Percentiles rank a stretch among this genome's conserved stretches.
phyloP scores from a whole-genome alignment of 2,888 invertebrate species.

The Bombylius major region DNA sequence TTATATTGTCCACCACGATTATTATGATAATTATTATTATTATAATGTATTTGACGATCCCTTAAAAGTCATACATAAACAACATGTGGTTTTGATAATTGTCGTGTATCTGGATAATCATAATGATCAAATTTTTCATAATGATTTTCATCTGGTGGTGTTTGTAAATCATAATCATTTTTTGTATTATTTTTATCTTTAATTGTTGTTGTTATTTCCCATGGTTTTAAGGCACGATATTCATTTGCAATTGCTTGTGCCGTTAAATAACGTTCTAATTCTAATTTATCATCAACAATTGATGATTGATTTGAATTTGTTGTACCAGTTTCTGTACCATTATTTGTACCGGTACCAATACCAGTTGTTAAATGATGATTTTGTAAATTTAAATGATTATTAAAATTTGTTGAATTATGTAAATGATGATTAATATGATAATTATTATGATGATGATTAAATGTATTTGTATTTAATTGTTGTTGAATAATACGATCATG shows the following conservation, averaged over 20 bases:
- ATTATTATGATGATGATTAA: slow-evolving; percentile 14
- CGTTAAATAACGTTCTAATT: slow-evolving; percentile 35
- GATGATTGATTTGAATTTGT: no score
- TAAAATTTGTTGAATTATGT: slow-evolving; percentile 20
- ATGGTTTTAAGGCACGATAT: slow-evolving; percentile 34
- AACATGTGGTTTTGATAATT: slow-evolving; percentile 38
- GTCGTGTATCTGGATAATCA: slow-evolving; percentile 37
- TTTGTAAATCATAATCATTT: slow-evolving; percentile 21
- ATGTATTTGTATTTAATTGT: slow-evolving; percentile 23
- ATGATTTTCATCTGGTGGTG: slow-evolving; percentile 34
- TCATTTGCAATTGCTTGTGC: slow-evolving; percentile 37
- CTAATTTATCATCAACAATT: slow-evolving; percentile 30
- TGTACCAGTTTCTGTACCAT: no score
- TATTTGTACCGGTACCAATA: not conserved
- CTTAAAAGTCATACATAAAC: slow-evolving; percentile 42
- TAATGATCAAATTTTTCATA: slow-evolving; percentile 38
- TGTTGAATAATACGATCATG: slow-evolving; percentile 36
- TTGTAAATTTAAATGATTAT: slow-evolving; percentile 16
- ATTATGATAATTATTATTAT: not conserved
- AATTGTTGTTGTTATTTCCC: slow-evolving; percentile 33
- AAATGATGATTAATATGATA: slow-evolving; percentile 28
- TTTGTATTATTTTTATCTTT: slow-evolving; percentile 12
- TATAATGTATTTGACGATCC: slow-evolving; percentile 17
- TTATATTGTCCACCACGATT: slow-evolving; percentile 9
- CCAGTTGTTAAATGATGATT: slow-evolving; percentile 13